Percentiles rank a stretch among this genome's conserved stretches.
phyloP scores from a whole-genome alignment of 2,797 vertebrate species.

The Catharus ustulatus region DNA sequence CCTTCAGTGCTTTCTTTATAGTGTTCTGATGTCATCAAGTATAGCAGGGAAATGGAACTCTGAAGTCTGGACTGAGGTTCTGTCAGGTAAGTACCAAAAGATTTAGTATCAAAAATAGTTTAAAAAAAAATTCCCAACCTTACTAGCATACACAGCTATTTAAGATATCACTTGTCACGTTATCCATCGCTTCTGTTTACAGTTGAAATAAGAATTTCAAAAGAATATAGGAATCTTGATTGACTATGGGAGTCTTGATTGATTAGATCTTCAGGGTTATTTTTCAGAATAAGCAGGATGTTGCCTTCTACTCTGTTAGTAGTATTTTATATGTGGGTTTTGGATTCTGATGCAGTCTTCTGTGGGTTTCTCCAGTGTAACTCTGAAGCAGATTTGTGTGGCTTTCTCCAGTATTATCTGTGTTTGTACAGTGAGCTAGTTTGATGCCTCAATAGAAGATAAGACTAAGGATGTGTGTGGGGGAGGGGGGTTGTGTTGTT shows the following conservation, averaged over 20 bases:
- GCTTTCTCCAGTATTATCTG: neutral
- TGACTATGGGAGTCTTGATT: neutral
- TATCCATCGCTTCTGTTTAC: neutral
- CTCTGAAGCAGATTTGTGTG: neutral
- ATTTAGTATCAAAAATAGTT: neutral
- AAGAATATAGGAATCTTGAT: neutral
- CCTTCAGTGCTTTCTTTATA: neutral
- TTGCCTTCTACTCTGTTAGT: neutral
- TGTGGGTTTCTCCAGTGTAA: neutral
- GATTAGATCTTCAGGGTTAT: neutral
- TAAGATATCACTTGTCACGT: fast-evolving
- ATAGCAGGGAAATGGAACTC: neutral
- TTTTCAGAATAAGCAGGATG: neutral
- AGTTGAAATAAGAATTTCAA: neutral
- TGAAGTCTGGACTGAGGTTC: neutral
- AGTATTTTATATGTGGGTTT: neutral
- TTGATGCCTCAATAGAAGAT: neutral
- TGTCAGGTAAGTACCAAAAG: neutral
- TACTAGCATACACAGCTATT: neutral
- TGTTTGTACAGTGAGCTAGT: neutral
- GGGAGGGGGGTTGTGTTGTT: fast-evolving
- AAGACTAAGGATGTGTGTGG: neutral
- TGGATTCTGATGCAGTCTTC: neutral
- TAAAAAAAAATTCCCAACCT: neutral
- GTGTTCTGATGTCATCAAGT: neutral